phyloP scores from a whole-genome alignment of 2,113 vertebrate genomes.

The Mobula birostris region DNA sequence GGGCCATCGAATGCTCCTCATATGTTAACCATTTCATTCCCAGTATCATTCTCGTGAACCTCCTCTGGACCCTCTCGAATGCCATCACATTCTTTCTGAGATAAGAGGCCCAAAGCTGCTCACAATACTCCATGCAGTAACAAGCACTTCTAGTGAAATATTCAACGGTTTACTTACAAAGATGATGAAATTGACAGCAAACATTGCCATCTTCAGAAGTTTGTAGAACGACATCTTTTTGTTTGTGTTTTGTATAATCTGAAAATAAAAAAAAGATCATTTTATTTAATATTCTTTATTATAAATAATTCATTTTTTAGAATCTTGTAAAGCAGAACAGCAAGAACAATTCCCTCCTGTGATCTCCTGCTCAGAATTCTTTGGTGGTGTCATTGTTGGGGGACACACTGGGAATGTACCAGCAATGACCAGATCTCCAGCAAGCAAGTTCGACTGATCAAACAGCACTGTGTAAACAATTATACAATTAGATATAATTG shows the following conservation, averaged over 20 bases:
- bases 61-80: too few relatives aligned
- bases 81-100: too few relatives aligned
- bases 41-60: too few relatives aligned
- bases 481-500: background rate
- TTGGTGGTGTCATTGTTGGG: background rate
- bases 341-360: background rate
- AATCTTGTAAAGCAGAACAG: background rate
- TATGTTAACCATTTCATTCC: too few relatives aligned
- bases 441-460: background rate
- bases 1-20: too few relatives aligned
- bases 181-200: conserved; percentile 65
- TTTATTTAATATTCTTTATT: background rate
- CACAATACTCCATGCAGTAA: too few relatives aligned
- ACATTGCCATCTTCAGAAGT: conserved; percentile 66
- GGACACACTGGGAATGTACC: background rate
- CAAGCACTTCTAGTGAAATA: background rate
- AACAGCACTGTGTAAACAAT: background rate
- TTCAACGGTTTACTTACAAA: conserved; percentile 59
- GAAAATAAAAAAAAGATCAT: background rate
- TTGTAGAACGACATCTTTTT: conserved; percentile 56
- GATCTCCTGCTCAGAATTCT: background rate
- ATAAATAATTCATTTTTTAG: background rate
- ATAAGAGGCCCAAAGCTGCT: too few relatives aligned
- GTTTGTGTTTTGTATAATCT: background rate
- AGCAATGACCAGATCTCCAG: background rate